Evolutionary conservation across 2,888 invertebrate species (phyloP).

Genomic region (Seira ritae): DNA sequence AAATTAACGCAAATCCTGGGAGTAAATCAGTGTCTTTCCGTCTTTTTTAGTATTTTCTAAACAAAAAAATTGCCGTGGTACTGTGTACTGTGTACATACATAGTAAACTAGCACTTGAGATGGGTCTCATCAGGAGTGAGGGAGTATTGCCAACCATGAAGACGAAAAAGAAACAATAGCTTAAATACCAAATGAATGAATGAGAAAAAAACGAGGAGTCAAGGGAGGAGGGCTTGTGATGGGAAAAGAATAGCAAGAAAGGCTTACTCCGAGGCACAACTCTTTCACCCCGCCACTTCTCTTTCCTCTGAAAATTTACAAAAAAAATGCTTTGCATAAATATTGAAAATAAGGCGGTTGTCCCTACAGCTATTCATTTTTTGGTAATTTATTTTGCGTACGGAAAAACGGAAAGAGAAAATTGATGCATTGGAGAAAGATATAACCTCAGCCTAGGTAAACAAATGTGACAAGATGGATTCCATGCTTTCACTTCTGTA

Average conservation of each 20-base stretch:
- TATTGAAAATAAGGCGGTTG: too few species aligned
- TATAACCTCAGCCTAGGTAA: too few species aligned
- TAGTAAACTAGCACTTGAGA: background rate
- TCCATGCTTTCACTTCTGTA: too few species aligned
- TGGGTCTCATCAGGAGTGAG: background rate
- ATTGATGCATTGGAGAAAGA: too few species aligned
- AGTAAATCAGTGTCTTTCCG: conserved; percentile 73
- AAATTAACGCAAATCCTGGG: conserved; percentile 74
- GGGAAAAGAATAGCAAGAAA: background rate
- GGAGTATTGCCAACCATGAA: background rate
- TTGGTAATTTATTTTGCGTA: too few species aligned
- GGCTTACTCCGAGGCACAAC: background rate
- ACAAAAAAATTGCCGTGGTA: conserved; percentile 24
- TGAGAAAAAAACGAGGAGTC: conserved; percentile 37
- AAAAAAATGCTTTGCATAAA: too few species aligned
- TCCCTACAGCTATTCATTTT: too few species aligned
- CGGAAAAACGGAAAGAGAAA: too few species aligned
- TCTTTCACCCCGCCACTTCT: too few species aligned
- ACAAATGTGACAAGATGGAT: too few species aligned
- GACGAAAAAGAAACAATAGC: background rate
- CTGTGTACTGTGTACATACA: background rate
- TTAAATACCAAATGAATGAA: conserved; percentile 12
- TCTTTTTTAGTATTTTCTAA: conserved; percentile 18
- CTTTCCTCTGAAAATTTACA: too few species aligned
- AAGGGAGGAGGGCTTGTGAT: conserved; percentile 23